phyloP scores from a whole-genome alignment of 2,113 vertebrate species.

The Syngnathoides biaculeatus region DNA sequence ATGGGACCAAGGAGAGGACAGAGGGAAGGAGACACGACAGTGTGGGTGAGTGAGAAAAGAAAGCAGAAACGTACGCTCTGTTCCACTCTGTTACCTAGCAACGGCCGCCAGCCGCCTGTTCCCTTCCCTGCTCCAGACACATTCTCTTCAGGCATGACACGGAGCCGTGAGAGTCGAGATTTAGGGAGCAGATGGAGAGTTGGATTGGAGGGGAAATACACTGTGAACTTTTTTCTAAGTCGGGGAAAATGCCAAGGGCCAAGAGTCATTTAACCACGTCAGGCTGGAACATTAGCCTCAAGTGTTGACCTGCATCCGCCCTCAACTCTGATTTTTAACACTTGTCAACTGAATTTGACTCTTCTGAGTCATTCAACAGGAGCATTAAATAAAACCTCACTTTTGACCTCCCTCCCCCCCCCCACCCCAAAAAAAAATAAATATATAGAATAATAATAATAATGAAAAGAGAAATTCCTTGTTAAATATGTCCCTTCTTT shows the following conservation, averaged over 20 bases:
- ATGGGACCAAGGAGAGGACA: constrained; percentile 37
- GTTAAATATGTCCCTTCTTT: constrained; percentile 4
- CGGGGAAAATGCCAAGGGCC: constrained; percentile 38
- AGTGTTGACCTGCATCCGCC: not conserved
- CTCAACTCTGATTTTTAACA: constrained; percentile 10
- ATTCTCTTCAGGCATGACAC: constrained; percentile 46
- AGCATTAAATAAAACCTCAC: not conserved
- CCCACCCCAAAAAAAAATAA: no score
- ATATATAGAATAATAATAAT: not conserved
- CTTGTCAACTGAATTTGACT: not conserved
- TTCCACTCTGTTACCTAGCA: constrained; percentile 72
- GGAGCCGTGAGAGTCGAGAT: constrained; percentile 25
- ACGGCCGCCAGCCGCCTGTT: constrained; percentile 51
- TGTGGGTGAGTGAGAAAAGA: constrained; percentile 45
- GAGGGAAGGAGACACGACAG: constrained; percentile 46
- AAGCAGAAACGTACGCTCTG: constrained; percentile 44
- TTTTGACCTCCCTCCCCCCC: no score
- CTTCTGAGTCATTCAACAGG: not conserved
- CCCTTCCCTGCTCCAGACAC: constrained; percentile 41
- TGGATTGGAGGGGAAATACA: constrained; percentile 43
- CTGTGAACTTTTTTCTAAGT: constrained; percentile 37
- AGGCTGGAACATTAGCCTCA: constrained; percentile 2
- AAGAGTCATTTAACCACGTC: constrained; percentile 26
- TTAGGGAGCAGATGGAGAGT: constrained; percentile 41
- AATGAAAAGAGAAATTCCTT: no score